phyloP scores from a whole-genome alignment of 1,140 invertebrate genomes.

The Drosophila mojavensis region DNA sequence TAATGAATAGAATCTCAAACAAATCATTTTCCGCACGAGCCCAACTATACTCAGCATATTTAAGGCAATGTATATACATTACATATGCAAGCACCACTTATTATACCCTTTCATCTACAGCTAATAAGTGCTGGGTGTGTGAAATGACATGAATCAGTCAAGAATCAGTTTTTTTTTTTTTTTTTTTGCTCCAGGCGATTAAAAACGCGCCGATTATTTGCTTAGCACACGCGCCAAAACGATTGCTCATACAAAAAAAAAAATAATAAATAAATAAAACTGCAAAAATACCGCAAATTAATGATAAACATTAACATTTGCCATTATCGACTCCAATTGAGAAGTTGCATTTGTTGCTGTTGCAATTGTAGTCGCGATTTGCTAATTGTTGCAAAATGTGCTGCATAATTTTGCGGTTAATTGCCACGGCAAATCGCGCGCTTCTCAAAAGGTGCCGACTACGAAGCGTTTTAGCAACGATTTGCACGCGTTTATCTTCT shows the following conservation, averaged over 20 bases:
- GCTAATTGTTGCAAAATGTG: slow-evolving; percentile 74
- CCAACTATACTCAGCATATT: too few species aligned
- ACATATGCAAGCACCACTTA: too few species aligned
- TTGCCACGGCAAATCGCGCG: slow-evolving; percentile 66
- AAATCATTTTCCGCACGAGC: too few species aligned
- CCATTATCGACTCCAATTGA: slow-evolving; percentile 49
- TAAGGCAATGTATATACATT: too few species aligned
- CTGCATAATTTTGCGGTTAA: slow-evolving; percentile 75
- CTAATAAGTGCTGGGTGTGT: neutral
- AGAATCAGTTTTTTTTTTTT: slow-evolving; percentile 7
- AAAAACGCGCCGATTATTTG: slow-evolving; percentile 64
- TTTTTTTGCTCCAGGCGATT: slow-evolving; percentile 44
- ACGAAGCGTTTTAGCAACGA: slow-evolving; percentile 54
- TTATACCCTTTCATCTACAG: neutral
- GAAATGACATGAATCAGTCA: slow-evolving; percentile 66
- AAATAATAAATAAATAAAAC: neutral
- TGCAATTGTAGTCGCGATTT: slow-evolving; percentile 54
- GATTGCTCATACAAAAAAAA: slow-evolving; percentile 63
- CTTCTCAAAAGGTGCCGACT: slow-evolving; percentile 64
- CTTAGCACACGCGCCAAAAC: slow-evolving; percentile 70
- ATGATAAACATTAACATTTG: slow-evolving; percentile 74
- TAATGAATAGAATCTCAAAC: too few species aligned
- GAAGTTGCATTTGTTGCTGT: slow-evolving; percentile 42
- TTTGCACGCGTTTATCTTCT: slow-evolving; percentile 44
- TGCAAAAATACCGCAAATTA: slow-evolving; percentile 43